Evolutionary conservation across 1,140 invertebrate genomes (phyloP).

Genomic region (Pseudoatta argentina): DNA sequence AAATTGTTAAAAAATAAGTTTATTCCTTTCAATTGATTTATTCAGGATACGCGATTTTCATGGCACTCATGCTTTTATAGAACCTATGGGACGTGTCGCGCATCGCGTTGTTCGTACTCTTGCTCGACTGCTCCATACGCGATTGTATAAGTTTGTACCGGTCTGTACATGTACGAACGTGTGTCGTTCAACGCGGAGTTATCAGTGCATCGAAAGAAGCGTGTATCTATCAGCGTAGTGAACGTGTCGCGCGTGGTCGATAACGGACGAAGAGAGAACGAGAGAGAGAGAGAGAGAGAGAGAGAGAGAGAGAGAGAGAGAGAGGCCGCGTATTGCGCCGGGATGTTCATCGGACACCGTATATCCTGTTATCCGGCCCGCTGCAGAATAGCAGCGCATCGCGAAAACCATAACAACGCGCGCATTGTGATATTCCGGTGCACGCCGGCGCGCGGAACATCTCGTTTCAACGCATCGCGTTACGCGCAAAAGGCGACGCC

Average conservation of each 20-base stretch:
- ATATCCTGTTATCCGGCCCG: conserved; percentile 87
- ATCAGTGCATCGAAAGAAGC: conserved; percentile 64
- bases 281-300: background rate
- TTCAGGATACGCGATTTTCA: background rate
- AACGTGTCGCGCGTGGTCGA: conserved; percentile 76
- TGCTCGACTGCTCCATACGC: background rate
- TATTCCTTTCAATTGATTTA: background rate
- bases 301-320: conserved; percentile 3
- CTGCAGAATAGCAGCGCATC: conserved; percentile 78
- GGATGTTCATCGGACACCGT: conserved; percentile 86
- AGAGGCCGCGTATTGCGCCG: conserved; percentile 77
- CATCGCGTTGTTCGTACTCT: conserved; percentile 13
- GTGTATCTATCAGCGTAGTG: conserved; percentile 67
- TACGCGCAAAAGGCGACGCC: conserved; percentile 58
- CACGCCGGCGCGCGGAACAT: conserved; percentile 61
- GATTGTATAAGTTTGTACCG: conserved; percentile 26
- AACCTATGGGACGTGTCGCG: background rate
- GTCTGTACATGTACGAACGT: conserved; percentile 9
- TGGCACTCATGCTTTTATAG: background rate
- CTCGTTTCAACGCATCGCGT: conserved; percentile 71
- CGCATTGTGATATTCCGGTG: conserved; percentile 63
- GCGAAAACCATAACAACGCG: conserved; percentile 81
- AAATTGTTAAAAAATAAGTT: no score
- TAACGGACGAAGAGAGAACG: conserved; percentile 72
- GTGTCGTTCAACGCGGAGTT: background rate